phyloP scores from a whole-genome alignment of 2,113 vertebrate genomes.

The Platichthys stellatus region DNA sequence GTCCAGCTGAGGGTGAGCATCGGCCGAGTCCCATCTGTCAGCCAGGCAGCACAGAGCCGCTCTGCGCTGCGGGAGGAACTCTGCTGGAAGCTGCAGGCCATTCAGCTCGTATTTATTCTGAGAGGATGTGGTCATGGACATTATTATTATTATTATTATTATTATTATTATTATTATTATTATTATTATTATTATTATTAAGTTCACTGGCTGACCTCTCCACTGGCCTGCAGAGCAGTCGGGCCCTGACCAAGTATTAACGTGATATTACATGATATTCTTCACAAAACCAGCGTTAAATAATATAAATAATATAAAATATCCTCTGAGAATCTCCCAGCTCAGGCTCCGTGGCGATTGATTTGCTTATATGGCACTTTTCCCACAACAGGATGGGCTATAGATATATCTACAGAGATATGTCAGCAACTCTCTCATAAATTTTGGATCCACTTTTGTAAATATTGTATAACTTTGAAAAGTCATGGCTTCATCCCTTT shows the following conservation, averaged over 20 bases:
- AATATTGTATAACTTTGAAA: constrained; percentile 83
- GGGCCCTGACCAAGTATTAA: too few species aligned
- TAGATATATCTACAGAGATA: constrained; percentile 46
- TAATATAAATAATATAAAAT: constrained; percentile 2
- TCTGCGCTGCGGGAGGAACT: constrained; percentile 24
- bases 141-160: constrained; percentile 66
- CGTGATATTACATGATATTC: not conserved
- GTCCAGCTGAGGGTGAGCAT: constrained; percentile 76
- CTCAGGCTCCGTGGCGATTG: constrained; percentile 65
- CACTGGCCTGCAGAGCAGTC: constrained; percentile 30
- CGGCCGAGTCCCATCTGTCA: constrained; percentile 70
- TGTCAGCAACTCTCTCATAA: constrained; percentile 68
- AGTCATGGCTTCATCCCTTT: constrained; percentile 69
- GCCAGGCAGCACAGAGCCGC: constrained; percentile 45
- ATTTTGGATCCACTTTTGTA: constrained; percentile 79
- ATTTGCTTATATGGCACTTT: constrained; percentile 77
- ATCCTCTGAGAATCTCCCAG: constrained; percentile 46
- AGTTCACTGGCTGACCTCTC: constrained; percentile 32
- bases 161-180: constrained; percentile 71
- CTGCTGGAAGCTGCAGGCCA: constrained; percentile 47
- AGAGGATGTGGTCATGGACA: constrained; percentile 41
- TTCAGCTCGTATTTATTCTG: constrained; percentile 52
- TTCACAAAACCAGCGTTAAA: constrained; percentile 43
- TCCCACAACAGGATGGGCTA: constrained; percentile 64
- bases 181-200: constrained; percentile 52